Evolutionary conservation across 2,113 vertebrate species (phyloP).

Genomic region (Eulemur macaco): DNA sequence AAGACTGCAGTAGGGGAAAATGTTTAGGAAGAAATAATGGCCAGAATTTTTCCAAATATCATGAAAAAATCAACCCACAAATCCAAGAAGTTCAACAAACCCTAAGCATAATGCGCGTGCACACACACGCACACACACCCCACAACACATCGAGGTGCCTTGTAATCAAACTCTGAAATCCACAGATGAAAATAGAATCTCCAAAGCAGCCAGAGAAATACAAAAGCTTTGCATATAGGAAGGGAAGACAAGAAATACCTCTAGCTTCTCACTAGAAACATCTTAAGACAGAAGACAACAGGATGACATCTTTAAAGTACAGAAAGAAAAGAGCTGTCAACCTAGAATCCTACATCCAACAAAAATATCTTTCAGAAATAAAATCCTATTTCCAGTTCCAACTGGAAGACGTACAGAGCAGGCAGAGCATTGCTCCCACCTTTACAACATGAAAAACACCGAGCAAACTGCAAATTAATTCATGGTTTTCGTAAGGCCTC

Average conservation of each 20-base stretch:
- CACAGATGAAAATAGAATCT: neutral
- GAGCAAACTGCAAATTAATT: too few relatives aligned
- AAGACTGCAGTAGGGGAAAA: neutral
- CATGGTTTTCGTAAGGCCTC: too few relatives aligned
- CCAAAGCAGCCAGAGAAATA: neutral
- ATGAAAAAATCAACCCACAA: neutral
- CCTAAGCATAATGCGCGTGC: neutral
- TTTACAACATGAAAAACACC: neutral
- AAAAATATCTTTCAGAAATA: neutral
- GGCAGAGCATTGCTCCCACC: neutral
- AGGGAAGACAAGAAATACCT: neutral
- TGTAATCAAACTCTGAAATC: neutral
- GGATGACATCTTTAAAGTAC: neutral
- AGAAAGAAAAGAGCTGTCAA: neutral
- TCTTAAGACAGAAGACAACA: neutral
- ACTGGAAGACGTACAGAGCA: neutral
- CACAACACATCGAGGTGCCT: neutral
- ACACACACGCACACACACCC: neutral
- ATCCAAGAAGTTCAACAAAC: neutral
- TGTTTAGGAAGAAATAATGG: neutral
- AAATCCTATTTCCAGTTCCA: neutral
- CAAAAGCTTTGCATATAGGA: accelerated
- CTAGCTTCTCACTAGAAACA: neutral
- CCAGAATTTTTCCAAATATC: neutral
- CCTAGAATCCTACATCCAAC: neutral